Conservation (phyloP, 1,140 invertebrate species). For the Drosophila sechellia region DNA sequence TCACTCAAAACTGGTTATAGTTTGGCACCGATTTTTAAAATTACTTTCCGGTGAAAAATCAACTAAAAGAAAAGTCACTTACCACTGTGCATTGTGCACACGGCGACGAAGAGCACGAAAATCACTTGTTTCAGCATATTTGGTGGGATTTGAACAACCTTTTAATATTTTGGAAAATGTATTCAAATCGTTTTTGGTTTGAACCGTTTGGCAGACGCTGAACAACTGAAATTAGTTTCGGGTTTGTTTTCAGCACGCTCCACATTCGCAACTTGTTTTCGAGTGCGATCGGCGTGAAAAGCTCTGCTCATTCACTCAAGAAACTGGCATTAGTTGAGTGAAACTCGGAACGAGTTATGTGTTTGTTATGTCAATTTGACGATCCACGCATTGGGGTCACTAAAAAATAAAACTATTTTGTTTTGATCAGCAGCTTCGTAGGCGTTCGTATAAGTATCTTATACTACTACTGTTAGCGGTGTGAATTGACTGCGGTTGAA, state of each 20-base stretch:
- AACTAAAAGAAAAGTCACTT: conserved; percentile 23
- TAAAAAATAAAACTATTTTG: conserved; percentile 62
- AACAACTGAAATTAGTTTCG: conserved; percentile 61
- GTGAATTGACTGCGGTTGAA: conserved; percentile 17
- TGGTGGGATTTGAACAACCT: not conserved
- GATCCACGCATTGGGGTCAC: conserved; percentile 32
- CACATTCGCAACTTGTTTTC: conserved; percentile 17
- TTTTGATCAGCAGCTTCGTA: conserved; percentile 70
- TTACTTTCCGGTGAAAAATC: not conserved
- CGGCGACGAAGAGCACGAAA: conserved; percentile 49
- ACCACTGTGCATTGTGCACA: conserved; percentile 67
- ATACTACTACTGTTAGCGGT: not conserved
- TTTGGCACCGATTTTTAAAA: not conserved
- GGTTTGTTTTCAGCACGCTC: conserved; percentile 10
- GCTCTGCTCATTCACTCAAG: conserved; percentile 26
- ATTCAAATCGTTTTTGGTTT: conserved; percentile 8
- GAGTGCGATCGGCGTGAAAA: conserved; percentile 18
- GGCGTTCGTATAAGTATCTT: conserved; percentile 14
- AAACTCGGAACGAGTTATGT: conserved; percentile 64
- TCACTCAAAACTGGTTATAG: conserved; percentile 48
- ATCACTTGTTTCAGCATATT: conserved; percentile 69
- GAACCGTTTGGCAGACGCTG: conserved; percentile 46
- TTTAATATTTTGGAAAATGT: not conserved
- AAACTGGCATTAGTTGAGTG: conserved; percentile 53
- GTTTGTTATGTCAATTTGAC: conserved; percentile 19